These are phyloP conservation scores for Arenaria interpres DNA, from an alignment of 2,113 vertebrate genomes.

Conservation along the genomic window DNA sequence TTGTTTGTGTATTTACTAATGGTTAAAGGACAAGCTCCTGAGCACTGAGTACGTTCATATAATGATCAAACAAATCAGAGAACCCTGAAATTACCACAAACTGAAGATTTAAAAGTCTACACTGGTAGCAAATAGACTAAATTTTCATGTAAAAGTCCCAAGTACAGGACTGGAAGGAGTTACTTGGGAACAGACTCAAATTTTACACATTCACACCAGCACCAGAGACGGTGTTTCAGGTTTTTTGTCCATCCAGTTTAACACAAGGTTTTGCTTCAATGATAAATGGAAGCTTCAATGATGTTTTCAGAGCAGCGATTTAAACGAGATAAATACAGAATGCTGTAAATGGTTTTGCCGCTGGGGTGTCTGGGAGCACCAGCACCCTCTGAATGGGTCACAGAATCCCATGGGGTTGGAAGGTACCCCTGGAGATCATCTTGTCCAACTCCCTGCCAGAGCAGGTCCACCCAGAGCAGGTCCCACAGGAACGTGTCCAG, in stretches of 20 bases:
- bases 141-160: background rate
- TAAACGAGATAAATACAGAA: background rate
- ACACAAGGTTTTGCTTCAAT: background rate
- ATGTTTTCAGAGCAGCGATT: background rate
- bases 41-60: accelerated
- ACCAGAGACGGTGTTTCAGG: background rate
- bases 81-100: background rate
- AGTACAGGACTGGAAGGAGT: background rate
- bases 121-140: background rate
- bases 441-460: no score
- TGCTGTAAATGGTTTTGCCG: background rate
- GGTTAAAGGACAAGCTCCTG: background rate
- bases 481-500: no score
- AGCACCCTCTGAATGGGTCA: background rate
- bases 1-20: background rate
- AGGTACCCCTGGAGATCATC: no score
- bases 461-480: no score
- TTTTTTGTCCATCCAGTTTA: background rate
- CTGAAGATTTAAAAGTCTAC: accelerated
- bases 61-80: background rate
- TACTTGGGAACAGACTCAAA: background rate
- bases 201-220: accelerated
- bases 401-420: no score
- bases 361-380: background rate
- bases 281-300: background rate